Percentiles rank a stretch among this genome's conserved stretches.
phyloP scores from a whole-genome alignment of 2,888 invertebrate genomes.

The Hybos culiciformis region DNA sequence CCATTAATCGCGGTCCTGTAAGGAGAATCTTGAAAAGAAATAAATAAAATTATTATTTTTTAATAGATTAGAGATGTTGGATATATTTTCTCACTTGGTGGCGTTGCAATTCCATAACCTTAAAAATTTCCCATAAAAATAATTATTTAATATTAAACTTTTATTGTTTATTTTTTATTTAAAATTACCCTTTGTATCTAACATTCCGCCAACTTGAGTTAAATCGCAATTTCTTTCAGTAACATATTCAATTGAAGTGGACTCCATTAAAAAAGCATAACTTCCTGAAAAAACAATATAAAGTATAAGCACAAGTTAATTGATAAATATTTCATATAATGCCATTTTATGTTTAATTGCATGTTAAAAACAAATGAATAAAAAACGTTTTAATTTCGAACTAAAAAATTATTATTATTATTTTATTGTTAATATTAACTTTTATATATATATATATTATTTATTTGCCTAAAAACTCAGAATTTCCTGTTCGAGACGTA shows the following conservation, averaged over 20 bases:
- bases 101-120: constrained; percentile 93
- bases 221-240: constrained; percentile 82
- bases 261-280: constrained; percentile 97
- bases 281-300: constrained; percentile 30
- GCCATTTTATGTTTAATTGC: neutral
- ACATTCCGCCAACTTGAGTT: constrained; percentile 79
- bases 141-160: no score
- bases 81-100: constrained; percentile 62
- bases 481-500: no score
- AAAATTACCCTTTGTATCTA: constrained; percentile 89
- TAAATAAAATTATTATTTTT: neutral
- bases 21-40: constrained; percentile 60
- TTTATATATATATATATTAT: neutral
- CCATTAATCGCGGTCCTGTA: constrained; percentile 88
- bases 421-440: neutral
- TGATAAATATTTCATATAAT: neutral
- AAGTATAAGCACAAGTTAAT: neutral
- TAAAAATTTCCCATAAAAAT: no score
- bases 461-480: no score
- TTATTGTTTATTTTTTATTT: no score
- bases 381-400: neutral
- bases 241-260: constrained; percentile 89
- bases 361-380: neutral
- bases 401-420: neutral
- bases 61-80: neutral